Evolutionary conservation across 2,797 vertebrate species (phyloP).

Genomic region (Arctocebus calabarensis): DNA sequence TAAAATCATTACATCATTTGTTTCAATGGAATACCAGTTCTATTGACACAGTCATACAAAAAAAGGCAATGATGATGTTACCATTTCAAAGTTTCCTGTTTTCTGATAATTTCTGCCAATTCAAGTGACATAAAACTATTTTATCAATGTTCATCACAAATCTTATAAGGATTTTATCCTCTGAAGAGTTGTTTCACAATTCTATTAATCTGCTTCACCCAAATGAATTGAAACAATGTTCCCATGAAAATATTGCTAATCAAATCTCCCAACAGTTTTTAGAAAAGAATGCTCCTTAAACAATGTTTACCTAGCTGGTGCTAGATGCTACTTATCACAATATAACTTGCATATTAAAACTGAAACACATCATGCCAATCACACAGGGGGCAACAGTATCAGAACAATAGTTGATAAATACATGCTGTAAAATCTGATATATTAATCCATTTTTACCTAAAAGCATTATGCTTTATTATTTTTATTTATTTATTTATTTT

Average conservation of each 20-base stretch:
- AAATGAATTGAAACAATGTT: constrained; percentile 23
- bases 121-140: constrained; percentile 24
- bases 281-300: constrained; percentile 46
- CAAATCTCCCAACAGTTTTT: constrained; percentile 49
- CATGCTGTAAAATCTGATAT: constrained; percentile 54
- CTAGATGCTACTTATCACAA: constrained; percentile 17
- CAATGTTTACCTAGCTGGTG: constrained; percentile 41
- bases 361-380: constrained; percentile 54
- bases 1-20: constrained; percentile 51
- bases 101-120: constrained; percentile 39
- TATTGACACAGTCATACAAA: constrained; percentile 12
- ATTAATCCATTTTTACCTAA: constrained; percentile 50
- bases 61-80: constrained; percentile 25
- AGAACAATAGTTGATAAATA: constrained; percentile 28
- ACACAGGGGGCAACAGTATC: constrained; percentile 33
- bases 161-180: constrained; percentile 45
- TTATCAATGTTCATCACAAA: constrained; percentile 41
- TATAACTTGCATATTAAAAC: constrained; percentile 55
- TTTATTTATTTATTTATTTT: background rate
- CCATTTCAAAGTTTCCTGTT: constrained; percentile 45
- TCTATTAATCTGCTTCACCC: constrained; percentile 55
- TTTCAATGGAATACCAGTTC: constrained; percentile 47
- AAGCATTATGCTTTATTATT: constrained; percentile 28
- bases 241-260: constrained; percentile 48
- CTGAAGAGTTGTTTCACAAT: constrained; percentile 32